Conservation (phyloP, 2,888 invertebrate species). For the Heliconius charithonia region DNA sequence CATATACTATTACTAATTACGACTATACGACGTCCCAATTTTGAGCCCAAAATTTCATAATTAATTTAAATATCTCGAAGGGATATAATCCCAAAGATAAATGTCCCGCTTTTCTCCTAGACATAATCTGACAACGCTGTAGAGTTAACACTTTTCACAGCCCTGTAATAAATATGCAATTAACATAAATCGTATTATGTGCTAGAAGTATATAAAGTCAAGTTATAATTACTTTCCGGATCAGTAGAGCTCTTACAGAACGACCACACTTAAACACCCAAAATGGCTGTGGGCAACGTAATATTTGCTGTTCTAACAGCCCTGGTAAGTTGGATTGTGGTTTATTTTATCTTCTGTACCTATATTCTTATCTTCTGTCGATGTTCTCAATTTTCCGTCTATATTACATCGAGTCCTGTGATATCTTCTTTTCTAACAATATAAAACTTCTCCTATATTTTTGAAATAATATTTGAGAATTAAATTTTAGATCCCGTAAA, state of each 20-base stretch:
- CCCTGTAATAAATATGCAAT: constrained; percentile 25
- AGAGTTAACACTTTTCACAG: background rate
- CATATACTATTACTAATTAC: too few relatives aligned
- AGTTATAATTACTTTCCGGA: constrained; percentile 29
- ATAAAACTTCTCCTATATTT: too few relatives aligned
- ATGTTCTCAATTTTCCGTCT: background rate
- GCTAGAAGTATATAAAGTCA: constrained; percentile 46
- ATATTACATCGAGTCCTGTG: background rate
- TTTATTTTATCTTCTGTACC: background rate
- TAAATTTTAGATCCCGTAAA: too few relatives aligned
- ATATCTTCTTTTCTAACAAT: background rate
- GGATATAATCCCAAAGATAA: too few relatives aligned
- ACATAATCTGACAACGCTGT: too few relatives aligned
- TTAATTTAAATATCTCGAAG: too few relatives aligned
- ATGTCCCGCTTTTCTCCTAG: too few relatives aligned
- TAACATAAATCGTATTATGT: constrained; percentile 46
- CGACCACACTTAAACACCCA: constrained; percentile 5
- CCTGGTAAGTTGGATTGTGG: constrained; percentile 31
- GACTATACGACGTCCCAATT: too few relatives aligned
- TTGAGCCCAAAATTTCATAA: too few relatives aligned
- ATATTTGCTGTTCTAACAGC: constrained; percentile 37
- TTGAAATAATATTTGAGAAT: too few relatives aligned
- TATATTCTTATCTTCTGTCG: too few relatives aligned
- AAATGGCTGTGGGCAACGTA: constrained; percentile 19
- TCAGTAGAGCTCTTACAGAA: background rate